These are phyloP conservation scores for Herpailurus yagouaroundi DNA, from an alignment of 2,113 vertebrate species.

Conservation along the genomic window DNA sequence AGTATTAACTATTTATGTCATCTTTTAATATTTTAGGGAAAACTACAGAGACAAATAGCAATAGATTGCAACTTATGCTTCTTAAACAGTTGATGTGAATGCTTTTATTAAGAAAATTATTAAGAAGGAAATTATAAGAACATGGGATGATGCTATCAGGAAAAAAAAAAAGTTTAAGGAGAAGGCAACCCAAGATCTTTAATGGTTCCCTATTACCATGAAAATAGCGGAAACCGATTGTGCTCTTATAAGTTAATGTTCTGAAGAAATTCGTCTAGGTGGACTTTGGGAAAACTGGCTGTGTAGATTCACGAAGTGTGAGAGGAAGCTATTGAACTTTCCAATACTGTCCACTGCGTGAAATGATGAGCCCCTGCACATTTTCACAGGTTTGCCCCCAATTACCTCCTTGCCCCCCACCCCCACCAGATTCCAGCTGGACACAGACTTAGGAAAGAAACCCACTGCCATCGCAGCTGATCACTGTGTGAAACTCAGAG, in stretches of 20 bases:
- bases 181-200: not conserved
- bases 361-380: no score
- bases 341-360: rapidly evolving
- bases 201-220: not conserved
- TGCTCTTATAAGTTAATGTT: no score
- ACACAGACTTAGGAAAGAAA: not conserved
- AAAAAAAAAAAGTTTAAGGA: not conserved
- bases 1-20: not conserved
- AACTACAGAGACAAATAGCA: not conserved
- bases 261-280: no score
- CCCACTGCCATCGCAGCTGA: rapidly evolving
- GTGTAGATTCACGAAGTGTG: not conserved
- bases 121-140: not conserved
- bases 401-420: no score
- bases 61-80: not conserved
- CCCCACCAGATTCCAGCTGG: no score
- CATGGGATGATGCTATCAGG: not conserved
- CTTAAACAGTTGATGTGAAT: not conserved
- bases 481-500: rapidly evolving
- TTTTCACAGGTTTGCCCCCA: not conserved
- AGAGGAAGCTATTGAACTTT: rapidly evolving
- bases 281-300: not conserved
- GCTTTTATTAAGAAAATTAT: not conserved
- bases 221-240: not conserved
- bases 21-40: not conserved